Evolutionary conservation across 2,888 invertebrate genomes (phyloP).

Genomic region (Nysson spinosus): DNA sequence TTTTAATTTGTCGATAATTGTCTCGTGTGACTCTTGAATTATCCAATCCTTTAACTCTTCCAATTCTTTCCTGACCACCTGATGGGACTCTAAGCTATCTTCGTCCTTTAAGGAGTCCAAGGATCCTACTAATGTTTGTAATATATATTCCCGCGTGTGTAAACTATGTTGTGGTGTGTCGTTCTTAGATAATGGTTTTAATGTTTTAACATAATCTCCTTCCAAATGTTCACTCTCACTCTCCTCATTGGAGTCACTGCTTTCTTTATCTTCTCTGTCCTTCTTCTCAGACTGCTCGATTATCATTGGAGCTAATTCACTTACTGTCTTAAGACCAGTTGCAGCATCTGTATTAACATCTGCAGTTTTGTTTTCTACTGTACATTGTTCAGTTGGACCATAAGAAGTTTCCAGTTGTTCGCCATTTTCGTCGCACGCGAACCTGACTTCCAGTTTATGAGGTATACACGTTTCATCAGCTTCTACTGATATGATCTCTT

Average conservation of each 20-base stretch:
- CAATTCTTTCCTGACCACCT: constrained; percentile 65
- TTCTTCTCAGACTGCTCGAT: constrained; percentile 24
- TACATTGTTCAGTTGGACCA: constrained; percentile 27
- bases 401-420: constrained; percentile 55
- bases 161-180: constrained; percentile 49
- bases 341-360: neutral
- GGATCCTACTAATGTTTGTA: constrained; percentile 64
- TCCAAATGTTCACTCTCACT: constrained; percentile 56
- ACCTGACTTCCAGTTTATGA: constrained; percentile 62
- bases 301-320: neutral
- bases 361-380: constrained; percentile 19
- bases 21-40: constrained; percentile 64
- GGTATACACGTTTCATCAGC: constrained; percentile 34
- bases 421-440: constrained; percentile 54
- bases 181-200: constrained; percentile 63
- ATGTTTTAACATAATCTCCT: constrained; percentile 66
- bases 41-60: constrained; percentile 69
- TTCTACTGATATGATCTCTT: constrained; percentile 29
- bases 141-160: constrained; percentile 62
- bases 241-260: constrained; percentile 47
- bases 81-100: constrained; percentile 60
- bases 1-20: constrained; percentile 64
- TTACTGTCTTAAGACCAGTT: neutral
- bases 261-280: constrained; percentile 43
- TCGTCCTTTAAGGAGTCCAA: constrained; percentile 64